Percentiles rank a stretch among this genome's conserved stretches.
Evolutionary conservation across 1,140 invertebrate species (phyloP).

Genomic region (Drosophila eugracilis): DNA sequence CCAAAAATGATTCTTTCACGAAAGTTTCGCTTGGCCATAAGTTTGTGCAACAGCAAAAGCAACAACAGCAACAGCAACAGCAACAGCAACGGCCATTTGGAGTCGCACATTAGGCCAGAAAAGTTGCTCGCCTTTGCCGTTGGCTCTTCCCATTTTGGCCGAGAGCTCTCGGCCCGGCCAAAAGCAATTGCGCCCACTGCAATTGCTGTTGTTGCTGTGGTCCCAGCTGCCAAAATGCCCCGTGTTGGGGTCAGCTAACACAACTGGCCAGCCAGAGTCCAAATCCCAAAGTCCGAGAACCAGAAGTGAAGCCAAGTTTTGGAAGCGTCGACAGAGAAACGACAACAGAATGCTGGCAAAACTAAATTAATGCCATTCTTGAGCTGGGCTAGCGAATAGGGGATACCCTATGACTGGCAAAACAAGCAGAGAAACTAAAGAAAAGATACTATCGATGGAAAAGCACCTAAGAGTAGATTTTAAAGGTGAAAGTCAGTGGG

Average conservation of each 20-base stretch:
- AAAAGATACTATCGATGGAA: too few species aligned
- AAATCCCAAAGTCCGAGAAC: conserved; percentile 41
- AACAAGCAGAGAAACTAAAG: not conserved
- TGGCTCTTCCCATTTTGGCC: conserved; percentile 26
- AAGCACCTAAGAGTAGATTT: too few species aligned
- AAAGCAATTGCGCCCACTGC: conserved; percentile 77
- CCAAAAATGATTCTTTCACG: conserved; percentile 52
- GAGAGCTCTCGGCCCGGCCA: conserved; percentile 50
- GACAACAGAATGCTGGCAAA: conserved; percentile 19
- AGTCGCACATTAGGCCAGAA: conserved; percentile 58
- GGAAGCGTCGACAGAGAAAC: conserved; percentile 39
- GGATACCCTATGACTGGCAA: not conserved
- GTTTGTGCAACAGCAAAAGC: conserved; percentile 32
- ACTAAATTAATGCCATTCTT: conserved; percentile 40
- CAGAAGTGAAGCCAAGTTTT: conserved; percentile 21
- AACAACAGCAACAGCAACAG: conserved; percentile 28
- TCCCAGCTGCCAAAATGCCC: conserved; percentile 72
- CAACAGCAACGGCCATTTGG: conserved; percentile 12
- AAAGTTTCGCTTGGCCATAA: conserved; percentile 59
- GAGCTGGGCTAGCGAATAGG: conserved; percentile 9
- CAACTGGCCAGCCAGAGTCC: conserved; percentile 43
- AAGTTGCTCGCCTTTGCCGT: conserved; percentile 28
- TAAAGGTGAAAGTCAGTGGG: too few species aligned
- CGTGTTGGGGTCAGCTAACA: conserved; percentile 52
- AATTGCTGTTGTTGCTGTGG: conserved; percentile 48